Evolutionary conservation across 2,888 invertebrate species (phyloP).

Genomic region (Parelbella ahira): DNA sequence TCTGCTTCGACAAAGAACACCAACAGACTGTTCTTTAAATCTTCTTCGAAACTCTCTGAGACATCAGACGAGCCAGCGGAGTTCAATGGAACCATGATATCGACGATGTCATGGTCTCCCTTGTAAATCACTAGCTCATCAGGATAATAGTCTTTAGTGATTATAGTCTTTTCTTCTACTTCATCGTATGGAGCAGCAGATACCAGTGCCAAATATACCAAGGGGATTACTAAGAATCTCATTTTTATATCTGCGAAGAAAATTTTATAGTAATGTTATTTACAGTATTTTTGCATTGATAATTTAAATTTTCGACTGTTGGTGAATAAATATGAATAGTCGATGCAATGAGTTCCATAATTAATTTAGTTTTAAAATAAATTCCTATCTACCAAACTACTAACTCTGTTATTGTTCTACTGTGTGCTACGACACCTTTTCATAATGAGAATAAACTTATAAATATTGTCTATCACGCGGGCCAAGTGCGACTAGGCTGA

Average conservation of each 20-base stretch:
- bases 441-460: too few relatives aligned
- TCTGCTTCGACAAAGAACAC: slow-evolving; percentile 45
- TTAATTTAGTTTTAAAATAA: too few relatives aligned
- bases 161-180: not conserved
- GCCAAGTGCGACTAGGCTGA: too few relatives aligned
- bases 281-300: too few relatives aligned
- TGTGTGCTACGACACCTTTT: too few relatives aligned
- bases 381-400: too few relatives aligned
- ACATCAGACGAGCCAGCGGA: slow-evolving; percentile 39
- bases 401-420: too few relatives aligned
- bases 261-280: too few relatives aligned
- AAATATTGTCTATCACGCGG: too few relatives aligned
- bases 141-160: slow-evolving; percentile 35
- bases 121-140: slow-evolving; percentile 35
- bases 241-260: slow-evolving; percentile 11
- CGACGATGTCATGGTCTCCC: slow-evolving; percentile 41
- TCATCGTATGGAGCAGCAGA: slow-evolving; percentile 1
- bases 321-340: not conserved
- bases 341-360: too few relatives aligned
- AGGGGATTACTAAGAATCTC: not conserved
- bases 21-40: slow-evolving; percentile 26
- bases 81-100: slow-evolving; percentile 42
- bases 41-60: slow-evolving; percentile 16
- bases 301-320: too few relatives aligned
- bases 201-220: slow-evolving; percentile 5